Evolutionary conservation across 2,113 vertebrate genomes (phyloP), one percentile per base, ranked within the genome.

Genomic region (Rhinoptilus africanus): DNA sequence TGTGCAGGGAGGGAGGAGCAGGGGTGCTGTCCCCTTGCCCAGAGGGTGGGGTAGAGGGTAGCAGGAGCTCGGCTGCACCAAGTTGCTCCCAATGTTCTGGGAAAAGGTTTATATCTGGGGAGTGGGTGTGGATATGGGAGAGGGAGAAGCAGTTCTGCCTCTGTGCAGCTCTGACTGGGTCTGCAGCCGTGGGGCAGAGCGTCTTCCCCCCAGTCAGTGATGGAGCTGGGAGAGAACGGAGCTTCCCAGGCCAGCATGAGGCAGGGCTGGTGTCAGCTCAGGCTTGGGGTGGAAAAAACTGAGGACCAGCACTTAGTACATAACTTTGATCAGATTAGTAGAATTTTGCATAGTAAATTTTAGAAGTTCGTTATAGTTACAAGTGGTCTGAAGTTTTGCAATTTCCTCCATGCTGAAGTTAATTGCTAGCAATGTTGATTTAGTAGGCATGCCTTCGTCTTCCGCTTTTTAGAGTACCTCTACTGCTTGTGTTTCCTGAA

Each of bases 201-300:
- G 63, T 10, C 60, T 59, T 64, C 64, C 66, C 56, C 15, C 30
- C 39, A 14, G 27, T 13, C 41, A 7, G 41, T 26, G 2, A 2
- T 1, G 12, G 9, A 22, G 32, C 43, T 3, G 15, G 18, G 72
- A 20, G 20, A 19, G 35, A 35, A 4, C 0, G 4, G 83, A 54
- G 43, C 27, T 62, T 28, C 51, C 30, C 17, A 0, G 7, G 10
- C 17, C 51, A 4, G n/a, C 1, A 1, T 39, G 26, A 24, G 54
- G 24, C 0, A 0, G 34, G 37, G 27, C 41, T 10, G 48, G 27
- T 7, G 35, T 15, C n/a, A 0, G 9, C 60, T 62, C 54, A 10
- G 59, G 8, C 35, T 22, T 7, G 60, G 39, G 66, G 32, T 23
- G 2, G 4, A 16, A 35, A n/a, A 71, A 18, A 1, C 12, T 4